phyloP scores from a whole-genome alignment of 35 echinoderm and acorn worm genomes.

The Apostichopus parvimensis region DNA sequence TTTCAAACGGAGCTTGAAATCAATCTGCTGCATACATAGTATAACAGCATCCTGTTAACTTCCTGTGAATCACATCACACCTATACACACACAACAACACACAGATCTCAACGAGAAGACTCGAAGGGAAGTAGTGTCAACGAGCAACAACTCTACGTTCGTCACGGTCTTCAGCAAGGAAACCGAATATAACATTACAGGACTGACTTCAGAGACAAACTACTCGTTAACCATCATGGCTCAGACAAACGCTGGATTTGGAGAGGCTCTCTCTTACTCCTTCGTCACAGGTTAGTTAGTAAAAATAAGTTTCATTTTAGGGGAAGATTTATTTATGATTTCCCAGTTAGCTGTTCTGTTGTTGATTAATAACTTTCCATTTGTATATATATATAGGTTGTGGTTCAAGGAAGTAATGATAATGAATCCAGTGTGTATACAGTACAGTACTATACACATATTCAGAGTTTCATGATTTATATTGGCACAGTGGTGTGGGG shows the following conservation, averaged over 20 bases:
- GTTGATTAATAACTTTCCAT: too few relatives aligned
- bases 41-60: constrained; percentile 7
- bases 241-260: constrained; percentile 59
- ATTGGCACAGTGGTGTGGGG: too few relatives aligned
- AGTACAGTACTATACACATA: too few relatives aligned
- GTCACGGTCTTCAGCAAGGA: constrained; percentile 55
- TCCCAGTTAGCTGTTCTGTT: too few relatives aligned
- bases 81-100: background rate
- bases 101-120: background rate
- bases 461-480: too few relatives aligned
- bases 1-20: background rate
- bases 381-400: too few relatives aligned
- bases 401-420: too few relatives aligned
- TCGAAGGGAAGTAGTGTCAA: background rate
- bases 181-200: constrained; percentile 72
- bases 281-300: constrained; percentile 56
- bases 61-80: constrained; percentile 27
- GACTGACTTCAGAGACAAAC: constrained; percentile 50
- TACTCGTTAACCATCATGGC: constrained; percentile 57
- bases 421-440: too few relatives aligned
- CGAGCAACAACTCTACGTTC: constrained; percentile 45
- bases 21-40: background rate
- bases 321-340: too few relatives aligned
- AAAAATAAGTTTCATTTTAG: background rate
- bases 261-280: constrained; percentile 19